Evolutionary conservation across 37 sponge, comb jelly and placozoan species (phyloP).

Genomic region (Ephydatia muelleri): DNA sequence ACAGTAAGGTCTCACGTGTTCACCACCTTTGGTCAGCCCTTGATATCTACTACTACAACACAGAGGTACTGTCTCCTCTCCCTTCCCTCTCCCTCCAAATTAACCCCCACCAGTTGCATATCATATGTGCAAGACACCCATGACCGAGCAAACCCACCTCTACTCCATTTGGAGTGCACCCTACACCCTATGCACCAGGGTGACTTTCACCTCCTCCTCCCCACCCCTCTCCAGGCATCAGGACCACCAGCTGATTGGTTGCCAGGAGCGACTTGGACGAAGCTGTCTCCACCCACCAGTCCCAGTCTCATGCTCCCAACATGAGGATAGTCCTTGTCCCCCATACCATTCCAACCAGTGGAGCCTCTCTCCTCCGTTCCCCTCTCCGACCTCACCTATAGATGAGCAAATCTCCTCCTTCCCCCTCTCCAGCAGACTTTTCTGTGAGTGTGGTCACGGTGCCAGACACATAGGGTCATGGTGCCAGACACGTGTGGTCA

Average conservation of each 20-base stretch:
- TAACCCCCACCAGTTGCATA: background rate
- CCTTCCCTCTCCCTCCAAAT: background rate
- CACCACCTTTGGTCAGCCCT: conserved; percentile 56
- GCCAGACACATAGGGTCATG: too few species aligned
- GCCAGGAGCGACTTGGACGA: conserved; percentile 40
- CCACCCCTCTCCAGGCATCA: conserved; percentile 40
- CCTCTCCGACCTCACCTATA: conserved; percentile 23
- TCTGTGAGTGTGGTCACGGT: background rate
- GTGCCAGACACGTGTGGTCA: too few species aligned
- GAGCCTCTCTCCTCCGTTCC: conserved; percentile 34
- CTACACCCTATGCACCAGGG: background rate
- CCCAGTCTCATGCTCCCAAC: conserved; percentile 20
- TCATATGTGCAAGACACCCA: background rate
- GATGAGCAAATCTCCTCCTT: conserved; percentile 2
- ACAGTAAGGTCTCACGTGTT: conserved; percentile 13
- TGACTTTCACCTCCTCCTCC: background rate
- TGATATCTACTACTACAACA: conserved; percentile 57
- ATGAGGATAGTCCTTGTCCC: conserved; percentile 45
- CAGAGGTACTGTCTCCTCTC: conserved; percentile 37
- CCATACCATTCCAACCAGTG: conserved; percentile 7
- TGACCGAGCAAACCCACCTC: background rate
- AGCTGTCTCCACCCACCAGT: conserved; percentile 23
- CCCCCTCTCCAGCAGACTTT: conserved; percentile 29
- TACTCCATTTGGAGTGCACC: background rate
- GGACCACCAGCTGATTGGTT: conserved; percentile 25